These are phyloP conservation scores for Xiphorhynchus erythropygius DNA, from an alignment of 2,797 vertebrate genomes.

Conservation along the genomic window DNA sequence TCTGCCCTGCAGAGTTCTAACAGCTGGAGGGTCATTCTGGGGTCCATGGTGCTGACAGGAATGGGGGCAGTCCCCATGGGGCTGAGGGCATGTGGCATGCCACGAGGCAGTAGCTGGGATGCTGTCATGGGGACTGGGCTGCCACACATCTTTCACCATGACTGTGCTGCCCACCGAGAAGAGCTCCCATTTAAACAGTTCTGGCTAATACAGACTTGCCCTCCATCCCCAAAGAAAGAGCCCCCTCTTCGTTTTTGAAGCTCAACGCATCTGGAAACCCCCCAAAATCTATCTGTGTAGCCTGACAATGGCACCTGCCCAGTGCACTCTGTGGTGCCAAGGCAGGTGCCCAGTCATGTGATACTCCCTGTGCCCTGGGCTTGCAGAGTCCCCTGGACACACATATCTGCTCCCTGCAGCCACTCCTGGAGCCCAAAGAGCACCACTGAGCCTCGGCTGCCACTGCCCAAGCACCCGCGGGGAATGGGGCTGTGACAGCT, in stretches of 20 bases:
- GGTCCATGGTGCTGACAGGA: neutral
- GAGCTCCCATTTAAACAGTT: neutral
- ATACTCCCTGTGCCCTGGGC: rapidly evolving
- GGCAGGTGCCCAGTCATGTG: too few relatives aligned
- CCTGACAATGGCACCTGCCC: rapidly evolving
- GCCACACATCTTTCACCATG: rapidly evolving
- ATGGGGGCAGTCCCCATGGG: neutral
- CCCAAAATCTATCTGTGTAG: neutral
- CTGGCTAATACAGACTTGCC: neutral
- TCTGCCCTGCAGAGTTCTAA: neutral
- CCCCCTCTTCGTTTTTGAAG: neutral
- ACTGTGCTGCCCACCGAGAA: neutral
- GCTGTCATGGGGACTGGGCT: neutral
- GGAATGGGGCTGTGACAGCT: neutral
- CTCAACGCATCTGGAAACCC: neutral
- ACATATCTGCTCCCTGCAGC: rapidly evolving
- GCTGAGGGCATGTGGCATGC: neutral
- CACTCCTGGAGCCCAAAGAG: rapidly evolving
- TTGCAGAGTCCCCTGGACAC: neutral
- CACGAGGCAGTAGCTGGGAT: neutral
- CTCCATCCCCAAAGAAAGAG: neutral
- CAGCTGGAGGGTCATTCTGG: neutral
- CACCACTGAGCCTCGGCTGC: rapidly evolving
- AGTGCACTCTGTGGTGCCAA: rapidly evolving
- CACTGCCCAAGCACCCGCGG: rapidly evolving